Percentiles rank a stretch among this genome's conserved stretches.
Conservation (phyloP, 2,888 invertebrate species). For the Dyspetes luteomarginatus region DNA sequence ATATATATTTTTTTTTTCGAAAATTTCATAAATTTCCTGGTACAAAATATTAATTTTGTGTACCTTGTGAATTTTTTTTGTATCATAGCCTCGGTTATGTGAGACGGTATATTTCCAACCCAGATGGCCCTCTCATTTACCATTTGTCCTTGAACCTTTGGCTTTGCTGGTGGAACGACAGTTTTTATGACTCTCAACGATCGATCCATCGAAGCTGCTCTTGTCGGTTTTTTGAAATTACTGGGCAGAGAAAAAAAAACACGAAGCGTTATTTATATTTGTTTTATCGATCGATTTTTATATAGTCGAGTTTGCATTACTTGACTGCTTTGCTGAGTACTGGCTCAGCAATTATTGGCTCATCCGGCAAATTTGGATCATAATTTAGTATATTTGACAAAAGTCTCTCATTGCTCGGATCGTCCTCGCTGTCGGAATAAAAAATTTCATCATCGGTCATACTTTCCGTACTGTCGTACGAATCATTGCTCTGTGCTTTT, state of each 20-base stretch:
- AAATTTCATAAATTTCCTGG: too few relatives aligned
- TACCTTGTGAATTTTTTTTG: constrained; percentile 60
- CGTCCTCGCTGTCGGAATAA: constrained; percentile 70
- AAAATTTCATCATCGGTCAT: constrained; percentile 64
- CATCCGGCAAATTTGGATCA: constrained; percentile 29
- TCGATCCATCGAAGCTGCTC: constrained; percentile 37
- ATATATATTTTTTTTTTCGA: too few relatives aligned
- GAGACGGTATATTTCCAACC: constrained; percentile 52
- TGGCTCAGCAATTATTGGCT: neutral
- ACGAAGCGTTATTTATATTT: neutral
- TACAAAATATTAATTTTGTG: too few relatives aligned
- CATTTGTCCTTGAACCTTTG: constrained; percentile 4
- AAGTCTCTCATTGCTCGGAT: constrained; percentile 59
- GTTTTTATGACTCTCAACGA: constrained; percentile 58
- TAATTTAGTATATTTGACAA: constrained; percentile 71
- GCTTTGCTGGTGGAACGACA: neutral
- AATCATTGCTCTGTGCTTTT: constrained; percentile 11
- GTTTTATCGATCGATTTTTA: too few relatives aligned
- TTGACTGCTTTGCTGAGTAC: neutral
- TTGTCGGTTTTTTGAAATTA: neutral
- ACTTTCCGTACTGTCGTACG: constrained; percentile 36
- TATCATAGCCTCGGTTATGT: constrained; percentile 36
- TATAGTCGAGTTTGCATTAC: neutral
- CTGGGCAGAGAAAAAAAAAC: constrained; percentile 19
- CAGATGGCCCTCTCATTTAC: constrained; percentile 60